Evolutionary conservation across 2,113 vertebrate genomes (phyloP).

Genomic region (Microcebus griseorufus): DNA sequence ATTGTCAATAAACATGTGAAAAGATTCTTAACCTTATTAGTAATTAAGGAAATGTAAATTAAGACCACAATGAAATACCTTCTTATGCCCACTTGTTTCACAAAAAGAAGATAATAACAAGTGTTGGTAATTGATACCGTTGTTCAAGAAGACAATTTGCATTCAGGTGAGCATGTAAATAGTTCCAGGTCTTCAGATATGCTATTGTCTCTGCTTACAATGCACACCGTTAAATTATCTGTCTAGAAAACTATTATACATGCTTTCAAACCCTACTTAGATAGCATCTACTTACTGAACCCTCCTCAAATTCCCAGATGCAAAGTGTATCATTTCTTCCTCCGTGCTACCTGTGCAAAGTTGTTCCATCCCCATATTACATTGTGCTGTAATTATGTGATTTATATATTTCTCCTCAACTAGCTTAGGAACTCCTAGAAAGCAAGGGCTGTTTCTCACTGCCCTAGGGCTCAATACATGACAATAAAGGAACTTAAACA

Average conservation of each 20-base stretch:
- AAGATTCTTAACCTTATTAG: background rate
- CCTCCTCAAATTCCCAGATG: background rate
- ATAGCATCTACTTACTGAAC: background rate
- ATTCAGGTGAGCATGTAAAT: background rate
- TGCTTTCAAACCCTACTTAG: background rate
- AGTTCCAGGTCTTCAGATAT: background rate
- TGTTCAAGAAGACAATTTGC: background rate
- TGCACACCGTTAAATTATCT: background rate
- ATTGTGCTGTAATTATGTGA: background rate
- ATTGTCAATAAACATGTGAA: background rate
- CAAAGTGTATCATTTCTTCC: background rate
- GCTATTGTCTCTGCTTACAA: background rate
- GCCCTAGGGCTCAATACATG: background rate
- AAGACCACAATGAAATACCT: background rate
- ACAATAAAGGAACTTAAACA: background rate
- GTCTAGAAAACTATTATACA: background rate
- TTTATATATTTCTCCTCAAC: background rate
- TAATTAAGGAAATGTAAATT: background rate
- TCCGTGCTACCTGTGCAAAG: background rate
- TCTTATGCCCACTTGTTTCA: background rate
- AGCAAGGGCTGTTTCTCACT: background rate
- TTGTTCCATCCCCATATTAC: background rate
- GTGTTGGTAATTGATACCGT: background rate
- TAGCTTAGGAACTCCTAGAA: background rate
- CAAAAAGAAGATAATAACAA: conserved; percentile 6